Conservation (phyloP, 2,888 invertebrate genomes). For the Endomychus coccineus region DNA sequence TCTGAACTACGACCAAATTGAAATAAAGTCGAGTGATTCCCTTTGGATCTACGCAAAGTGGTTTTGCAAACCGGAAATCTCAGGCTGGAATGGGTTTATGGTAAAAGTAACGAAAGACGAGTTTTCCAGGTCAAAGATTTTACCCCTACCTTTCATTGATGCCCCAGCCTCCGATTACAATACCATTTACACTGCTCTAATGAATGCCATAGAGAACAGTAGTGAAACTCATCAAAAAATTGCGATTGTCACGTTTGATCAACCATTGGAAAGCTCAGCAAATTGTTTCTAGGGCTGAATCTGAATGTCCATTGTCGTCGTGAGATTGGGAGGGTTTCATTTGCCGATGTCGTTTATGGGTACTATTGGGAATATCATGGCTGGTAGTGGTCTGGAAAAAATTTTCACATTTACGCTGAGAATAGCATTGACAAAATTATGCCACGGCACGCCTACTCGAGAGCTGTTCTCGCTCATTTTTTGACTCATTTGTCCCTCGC, state of each 20-base stretch:
- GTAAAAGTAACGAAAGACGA: slow-evolving; percentile 13
- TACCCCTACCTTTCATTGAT: slow-evolving; percentile 33
- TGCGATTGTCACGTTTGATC: neutral
- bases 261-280: slow-evolving; percentile 1
- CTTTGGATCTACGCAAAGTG: slow-evolving; percentile 3
- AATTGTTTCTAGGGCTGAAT: neutral
- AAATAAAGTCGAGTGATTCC: slow-evolving; percentile 1
- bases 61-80: neutral
- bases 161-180: slow-evolving; percentile 30
- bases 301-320: slow-evolving; percentile 7
- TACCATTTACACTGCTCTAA: slow-evolving; percentile 31
- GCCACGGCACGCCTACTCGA: slow-evolving; percentile 26
- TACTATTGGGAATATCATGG: slow-evolving; percentile 25
- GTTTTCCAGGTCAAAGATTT: neutral
- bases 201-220: neutral
- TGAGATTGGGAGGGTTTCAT: slow-evolving; percentile 30
- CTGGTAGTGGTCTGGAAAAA: slow-evolving; percentile 26
- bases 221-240: neutral
- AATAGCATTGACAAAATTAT: slow-evolving; percentile 26
- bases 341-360: slow-evolving; percentile 27
- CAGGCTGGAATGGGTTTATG: slow-evolving; percentile 33
- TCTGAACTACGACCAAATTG: neutral
- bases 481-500: slow-evolving; percentile 21
- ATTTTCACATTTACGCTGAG: slow-evolving; percentile 25
- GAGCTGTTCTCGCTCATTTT: slow-evolving; percentile 28